Evolutionary conservation across 2,797 vertebrate genomes (phyloP), one percentile per base, ranked within the genome.

Genomic region (Pachyuromys duprasi): DNA sequence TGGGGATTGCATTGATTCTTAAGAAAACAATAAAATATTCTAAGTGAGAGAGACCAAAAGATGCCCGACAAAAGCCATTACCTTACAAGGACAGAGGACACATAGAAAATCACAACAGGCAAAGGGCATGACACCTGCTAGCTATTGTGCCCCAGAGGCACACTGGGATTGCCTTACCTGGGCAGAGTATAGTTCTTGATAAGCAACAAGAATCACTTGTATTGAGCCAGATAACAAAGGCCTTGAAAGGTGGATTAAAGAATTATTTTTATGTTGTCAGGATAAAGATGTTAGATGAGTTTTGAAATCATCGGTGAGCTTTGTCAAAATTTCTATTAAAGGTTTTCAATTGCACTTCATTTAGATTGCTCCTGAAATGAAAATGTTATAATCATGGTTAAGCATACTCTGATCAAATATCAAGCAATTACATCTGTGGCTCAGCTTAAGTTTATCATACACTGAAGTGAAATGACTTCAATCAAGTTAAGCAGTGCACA

Each of bases 381-480:
- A 97, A 98, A 96, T 97, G 94, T 95, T 97, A 49, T 94, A 96
- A 94, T 97, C 78, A 93, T 95, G 95, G 91, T 96, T 96, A 94
- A 96, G 95, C 95, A 95, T 96, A 97, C 89, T 97, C 94, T n/a
- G 74, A 92, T 98, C 45, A 90, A 96, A 82, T 96, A 97, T 81
- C 97, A 95, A 42, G 86, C 82, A 79, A 63, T 97, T 97, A 95
- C 95, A 96, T 86, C 15, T 1, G 28, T 95, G 90, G 87, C 93
- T 98, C 53, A 28, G 75, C 92, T 96, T 96, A 91, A 95, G 31
- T 97, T 98, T 98, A 97, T 97, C 95, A 98, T 96, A 97, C 96
- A 98, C 94, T 97, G 97, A 98, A 97, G 96, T 98, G 97, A 97
- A 98, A 97, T 98, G 96, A 97, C 96, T 98, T 98, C 96, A 98